Percentiles rank a stretch among this genome's conserved stretches.
phyloP scores from a whole-genome alignment of 1,140 invertebrate genomes.

The Chironomus tepperi region DNA sequence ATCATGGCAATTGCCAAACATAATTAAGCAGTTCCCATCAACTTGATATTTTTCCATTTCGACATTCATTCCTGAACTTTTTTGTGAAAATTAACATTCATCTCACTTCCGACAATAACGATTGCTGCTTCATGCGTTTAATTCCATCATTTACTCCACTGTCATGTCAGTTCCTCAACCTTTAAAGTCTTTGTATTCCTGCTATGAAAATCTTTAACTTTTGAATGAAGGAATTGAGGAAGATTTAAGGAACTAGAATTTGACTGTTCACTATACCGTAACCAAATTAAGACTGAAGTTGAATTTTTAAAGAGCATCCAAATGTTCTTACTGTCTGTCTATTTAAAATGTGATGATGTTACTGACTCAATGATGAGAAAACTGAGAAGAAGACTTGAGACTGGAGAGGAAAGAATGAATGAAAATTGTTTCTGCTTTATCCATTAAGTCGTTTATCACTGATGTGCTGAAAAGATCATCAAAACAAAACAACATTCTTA shows the following conservation, averaged over 20 bases:
- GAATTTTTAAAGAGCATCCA: conserved; percentile 8
- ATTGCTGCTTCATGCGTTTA: neutral
- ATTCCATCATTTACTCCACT: neutral
- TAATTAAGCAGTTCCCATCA: conserved; percentile 20
- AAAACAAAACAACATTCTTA: neutral
- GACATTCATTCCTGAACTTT: neutral
- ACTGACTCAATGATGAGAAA: neutral
- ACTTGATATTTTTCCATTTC: neutral
- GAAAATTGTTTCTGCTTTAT: conserved; percentile 19
- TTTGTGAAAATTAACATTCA: neutral
- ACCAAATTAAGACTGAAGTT: neutral
- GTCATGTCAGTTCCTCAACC: neutral
- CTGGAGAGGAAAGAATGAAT: neutral
- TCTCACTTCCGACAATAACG: neutral
- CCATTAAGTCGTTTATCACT: conserved; percentile 21
- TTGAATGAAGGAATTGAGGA: too few relatives aligned
- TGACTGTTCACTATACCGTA: neutral
- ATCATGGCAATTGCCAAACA: neutral
- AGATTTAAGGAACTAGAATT: neutral
- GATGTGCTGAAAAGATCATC: conserved; percentile 12
- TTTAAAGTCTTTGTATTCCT: too few relatives aligned
- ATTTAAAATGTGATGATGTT: too few relatives aligned
- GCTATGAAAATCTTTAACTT: too few relatives aligned
- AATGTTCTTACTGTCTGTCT: too few relatives aligned
- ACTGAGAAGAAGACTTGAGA: neutral